Evolutionary conservation across 2,797 vertebrate species (phyloP).

Genomic region (Acanthurus tractus): DNA sequence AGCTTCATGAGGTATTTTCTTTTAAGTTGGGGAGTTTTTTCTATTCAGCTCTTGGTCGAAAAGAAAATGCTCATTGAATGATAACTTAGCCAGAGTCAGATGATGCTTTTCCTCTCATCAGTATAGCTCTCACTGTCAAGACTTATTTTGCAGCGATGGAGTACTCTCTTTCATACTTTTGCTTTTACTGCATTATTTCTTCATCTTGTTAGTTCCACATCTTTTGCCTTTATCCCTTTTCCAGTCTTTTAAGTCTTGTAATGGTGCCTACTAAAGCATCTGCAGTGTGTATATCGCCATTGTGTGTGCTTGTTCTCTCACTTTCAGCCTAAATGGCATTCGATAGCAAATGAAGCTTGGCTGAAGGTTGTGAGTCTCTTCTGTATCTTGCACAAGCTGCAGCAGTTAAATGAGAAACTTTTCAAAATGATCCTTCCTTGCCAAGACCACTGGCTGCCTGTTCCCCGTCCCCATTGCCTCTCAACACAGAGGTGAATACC

Average conservation of each 20-base stretch:
- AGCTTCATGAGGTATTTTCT: constrained; percentile 2
- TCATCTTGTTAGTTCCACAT: constrained; percentile 75
- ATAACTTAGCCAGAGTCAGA: constrained; percentile 35
- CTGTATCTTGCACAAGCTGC: constrained; percentile 50
- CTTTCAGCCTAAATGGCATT: constrained; percentile 47
- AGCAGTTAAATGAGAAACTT: constrained; percentile 69
- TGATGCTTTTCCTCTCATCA: constrained; percentile 54
- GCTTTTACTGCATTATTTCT: constrained; percentile 54
- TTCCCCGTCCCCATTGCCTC: constrained; percentile 22
- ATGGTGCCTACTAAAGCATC: constrained; percentile 57
- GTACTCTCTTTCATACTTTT: constrained; percentile 51
- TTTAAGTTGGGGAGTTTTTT: constrained; percentile 10
- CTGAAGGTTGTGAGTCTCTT: constrained; percentile 58
- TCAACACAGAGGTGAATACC: constrained; percentile 48
- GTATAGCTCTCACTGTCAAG: constrained; percentile 48
- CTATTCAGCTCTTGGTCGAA: neutral
- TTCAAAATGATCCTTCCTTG: constrained; percentile 62
- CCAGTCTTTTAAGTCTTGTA: constrained; percentile 61
- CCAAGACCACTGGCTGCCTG: constrained; percentile 65
- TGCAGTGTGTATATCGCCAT: constrained; percentile 32
- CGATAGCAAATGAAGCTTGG: constrained; percentile 52
- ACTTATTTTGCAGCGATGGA: constrained; percentile 37
- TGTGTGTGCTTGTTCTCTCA: constrained; percentile 47
- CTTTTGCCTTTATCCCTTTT: constrained; percentile 66
- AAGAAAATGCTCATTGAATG: constrained; percentile 31